These are phyloP conservation scores for Dimorphilus gyrociliatus DNA, from an alignment of 2,888 invertebrate genomes.

Conservation along the genomic window DNA sequence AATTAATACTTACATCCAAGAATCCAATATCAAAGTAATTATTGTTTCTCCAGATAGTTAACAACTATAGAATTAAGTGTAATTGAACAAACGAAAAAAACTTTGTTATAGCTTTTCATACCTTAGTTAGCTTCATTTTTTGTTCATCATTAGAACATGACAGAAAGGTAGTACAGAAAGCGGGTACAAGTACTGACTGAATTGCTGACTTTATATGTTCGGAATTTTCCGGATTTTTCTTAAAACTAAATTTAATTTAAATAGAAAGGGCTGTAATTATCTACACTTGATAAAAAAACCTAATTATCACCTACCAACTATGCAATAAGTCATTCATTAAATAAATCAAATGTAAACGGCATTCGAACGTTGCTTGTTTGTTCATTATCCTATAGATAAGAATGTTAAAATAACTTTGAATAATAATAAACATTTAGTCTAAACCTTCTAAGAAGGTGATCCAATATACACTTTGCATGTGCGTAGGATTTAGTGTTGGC, in stretches of 20 bases:
- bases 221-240: slow-evolving; percentile 55
- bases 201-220: slow-evolving; percentile 79
- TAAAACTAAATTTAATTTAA: neutral
- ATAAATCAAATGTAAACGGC: slow-evolving; percentile 92
- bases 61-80: slow-evolving; percentile 47
- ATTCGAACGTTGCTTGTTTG: slow-evolving; percentile 58
- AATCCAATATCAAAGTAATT: slow-evolving; percentile 45
- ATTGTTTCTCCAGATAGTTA: slow-evolving; percentile 91
- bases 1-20: slow-evolving; percentile 28
- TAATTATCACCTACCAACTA: slow-evolving; percentile 44
- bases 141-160: slow-evolving; percentile 66
- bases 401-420: slow-evolving; percentile 5
- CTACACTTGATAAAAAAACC: neutral
- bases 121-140: slow-evolving; percentile 71
- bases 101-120: too few relatives aligned
- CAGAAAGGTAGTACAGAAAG: slow-evolving; percentile 85
- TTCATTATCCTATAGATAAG: slow-evolving; percentile 46
- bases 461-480: slow-evolving; percentile 69
- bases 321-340: slow-evolving; percentile 95
- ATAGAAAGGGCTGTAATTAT: neutral
- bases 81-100: too few relatives aligned
- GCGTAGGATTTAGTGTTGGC: slow-evolving; percentile 64
- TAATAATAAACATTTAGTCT: slow-evolving; percentile 13
- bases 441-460: slow-evolving; percentile 74
- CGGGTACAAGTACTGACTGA: slow-evolving; percentile 86